These are phyloP conservation scores for Monopterus albus DNA, from an alignment of 2,113 vertebrate genomes.

Conservation along the genomic window DNA sequence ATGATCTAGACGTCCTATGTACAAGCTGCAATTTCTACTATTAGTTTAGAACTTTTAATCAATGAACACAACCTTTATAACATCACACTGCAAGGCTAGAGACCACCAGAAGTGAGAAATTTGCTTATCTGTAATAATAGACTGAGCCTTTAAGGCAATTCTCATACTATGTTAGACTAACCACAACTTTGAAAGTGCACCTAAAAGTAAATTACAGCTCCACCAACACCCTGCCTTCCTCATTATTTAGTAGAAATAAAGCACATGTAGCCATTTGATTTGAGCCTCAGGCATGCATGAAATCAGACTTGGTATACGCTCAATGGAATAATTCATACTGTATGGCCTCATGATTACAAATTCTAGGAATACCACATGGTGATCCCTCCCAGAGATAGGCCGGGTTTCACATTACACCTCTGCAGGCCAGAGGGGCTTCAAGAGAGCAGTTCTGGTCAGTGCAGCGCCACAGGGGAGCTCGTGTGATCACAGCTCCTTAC, in stretches of 20 bases:
- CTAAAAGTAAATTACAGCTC: not conserved
- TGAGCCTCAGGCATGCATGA: slow-evolving; percentile 69
- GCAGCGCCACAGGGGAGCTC: slow-evolving; percentile 27
- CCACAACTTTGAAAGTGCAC: not conserved
- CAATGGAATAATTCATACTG: slow-evolving; percentile 68
- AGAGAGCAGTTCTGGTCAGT: slow-evolving; percentile 40
- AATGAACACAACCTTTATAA: too few relatives aligned
- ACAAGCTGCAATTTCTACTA: too few relatives aligned
- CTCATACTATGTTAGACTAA: not conserved
- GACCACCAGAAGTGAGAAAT: not conserved
- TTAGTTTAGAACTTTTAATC: too few relatives aligned
- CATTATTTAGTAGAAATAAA: not conserved
- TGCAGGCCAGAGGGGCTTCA: slow-evolving; percentile 14
- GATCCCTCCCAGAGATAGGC: slow-evolving; percentile 65
- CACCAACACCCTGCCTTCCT: not conserved
- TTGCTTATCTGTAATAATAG: not conserved
- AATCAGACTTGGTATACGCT: slow-evolving; percentile 67
- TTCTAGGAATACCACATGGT: slow-evolving; percentile 75
- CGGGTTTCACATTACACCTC: slow-evolving; percentile 46
- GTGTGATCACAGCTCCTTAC: slow-evolving; percentile 50
- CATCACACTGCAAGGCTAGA: not conserved
- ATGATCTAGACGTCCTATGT: too few relatives aligned
- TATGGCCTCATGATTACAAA: slow-evolving; percentile 60
- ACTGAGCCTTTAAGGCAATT: not conserved
- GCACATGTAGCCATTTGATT: slow-evolving; percentile 33